phyloP scores from a whole-genome alignment of 1,140 invertebrate species.

The Drosophila fuyamai region DNA sequence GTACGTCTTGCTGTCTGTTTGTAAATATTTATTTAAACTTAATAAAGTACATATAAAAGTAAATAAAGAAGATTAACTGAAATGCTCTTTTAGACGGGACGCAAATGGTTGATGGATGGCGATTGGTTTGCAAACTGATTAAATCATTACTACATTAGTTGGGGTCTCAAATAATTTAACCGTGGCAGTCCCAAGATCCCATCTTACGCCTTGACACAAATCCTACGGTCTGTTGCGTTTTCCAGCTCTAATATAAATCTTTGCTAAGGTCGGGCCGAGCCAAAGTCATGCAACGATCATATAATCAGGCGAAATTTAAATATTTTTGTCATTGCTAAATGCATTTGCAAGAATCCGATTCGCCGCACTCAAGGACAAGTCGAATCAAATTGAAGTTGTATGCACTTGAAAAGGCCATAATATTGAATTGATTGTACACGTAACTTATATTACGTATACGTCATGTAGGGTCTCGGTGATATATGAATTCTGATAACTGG shows the following conservation, averaged over 20 bases:
- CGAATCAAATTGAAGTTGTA: conserved; percentile 46
- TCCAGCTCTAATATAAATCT: conserved; percentile 41
- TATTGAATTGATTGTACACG: conserved; percentile 69
- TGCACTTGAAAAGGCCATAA: conserved; percentile 72
- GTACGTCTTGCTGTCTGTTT: conserved; percentile 72
- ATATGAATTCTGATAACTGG: conserved; percentile 68
- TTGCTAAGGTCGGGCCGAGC: conserved; percentile 50
- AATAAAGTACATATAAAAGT: conserved; percentile 77
- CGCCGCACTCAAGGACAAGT: conserved; percentile 52
- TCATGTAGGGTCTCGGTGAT: conserved; percentile 40
- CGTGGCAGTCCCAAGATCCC: conserved; percentile 10
- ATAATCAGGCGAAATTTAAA: conserved; percentile 69
- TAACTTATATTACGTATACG: conserved; percentile 75
- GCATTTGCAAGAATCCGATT: conserved; percentile 40
- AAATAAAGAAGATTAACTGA: conserved; percentile 30
- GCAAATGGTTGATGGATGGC: not conserved
- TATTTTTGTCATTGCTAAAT: conserved; percentile 62
- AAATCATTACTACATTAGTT: conserved; percentile 39
- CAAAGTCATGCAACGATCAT: conserved; percentile 43
- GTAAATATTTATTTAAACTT: conserved; percentile 83
- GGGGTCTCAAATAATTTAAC: conserved; percentile 29
- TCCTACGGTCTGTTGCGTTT: conserved; percentile 31
- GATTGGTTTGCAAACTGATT: conserved; percentile 18
- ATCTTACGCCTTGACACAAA: conserved; percentile 49
- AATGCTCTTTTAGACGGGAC: not conserved